Base-by-base conservation (phyloP, 23 tunicate species). In the Trididemnum clinides region DNA sequence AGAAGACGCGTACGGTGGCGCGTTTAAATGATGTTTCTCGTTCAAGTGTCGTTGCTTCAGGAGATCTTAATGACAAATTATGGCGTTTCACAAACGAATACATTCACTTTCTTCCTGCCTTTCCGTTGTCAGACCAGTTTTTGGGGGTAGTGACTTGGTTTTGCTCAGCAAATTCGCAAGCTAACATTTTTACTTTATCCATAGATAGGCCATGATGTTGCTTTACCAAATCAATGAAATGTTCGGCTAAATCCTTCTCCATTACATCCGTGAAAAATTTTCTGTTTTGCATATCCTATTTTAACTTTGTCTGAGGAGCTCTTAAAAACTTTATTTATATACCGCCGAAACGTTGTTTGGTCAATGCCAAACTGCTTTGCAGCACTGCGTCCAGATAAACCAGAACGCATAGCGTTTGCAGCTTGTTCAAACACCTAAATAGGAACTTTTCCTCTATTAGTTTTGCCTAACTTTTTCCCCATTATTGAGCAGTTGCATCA, bases 261-360 rank as follows among this genome's bases (percentile, higher is more conserved):
- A 69, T 69, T 69, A 27, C 38, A 69, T 28, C 12, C 38, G 76
- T 69, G 76, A 69, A 69, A 69, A 69, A 27, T 30, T 69, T 4
- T 69, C 76, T 69, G 76, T 30, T 69, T 69, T 69, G 76, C 37
- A n/a, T 69, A 69, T 30, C 76, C 76, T 37, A 69, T 69, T 69
- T 31, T 31, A 18, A 62, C 70, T 18, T 62, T 18, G 26, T 62
- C 70, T 62, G 70, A 22, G 15, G 70, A 62, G 26, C 70, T n/a
- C 30, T 69, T 69, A 6, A 37, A 30, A 69, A 32, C 37, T n/a
- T 69, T 69, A 27, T 69, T 69, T 32, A 69, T 27, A 30, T 69
- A 69, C n/a, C 38, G 76, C 21, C n/a, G 76, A 69, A 69, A 69
- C 76, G 35, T 69, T 69, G 76, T 69, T 69, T 69, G 76, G 76